Evolutionary conservation across 2,113 vertebrate species (phyloP), one percentile per base, ranked within the genome.

Genomic region (Corvus cornix): DNA sequence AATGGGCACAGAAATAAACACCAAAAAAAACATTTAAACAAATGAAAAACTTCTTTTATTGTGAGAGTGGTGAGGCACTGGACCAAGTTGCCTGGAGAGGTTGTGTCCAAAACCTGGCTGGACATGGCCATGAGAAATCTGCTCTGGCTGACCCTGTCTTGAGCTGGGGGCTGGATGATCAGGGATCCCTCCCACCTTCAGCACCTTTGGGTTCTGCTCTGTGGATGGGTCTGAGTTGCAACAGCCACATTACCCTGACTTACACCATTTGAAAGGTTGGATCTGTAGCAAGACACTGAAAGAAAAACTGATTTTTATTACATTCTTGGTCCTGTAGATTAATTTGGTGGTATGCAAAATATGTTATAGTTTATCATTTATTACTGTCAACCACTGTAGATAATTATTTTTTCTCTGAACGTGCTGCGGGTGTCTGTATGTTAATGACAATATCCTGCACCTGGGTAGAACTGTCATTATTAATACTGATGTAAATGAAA

Each of bases 401-500:
- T 31, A 43, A 55, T 55, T 39, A 3, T 21, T 49, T 46, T 88
- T 83, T 73, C 84, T 41, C 84, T 89, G 66, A 89, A 39, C 43
- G 24, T 5, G 21, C 7, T 55, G 62, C 1, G 14, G 39, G 48
- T 76, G 60, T 78, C 87, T 51, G 4, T 44, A 51, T 89, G 74
- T 24, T 90, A 93, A 80, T 84, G 84, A 37, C 80, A 91, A 72
- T 77, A 75, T 72, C 84, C 67, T 82, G 58, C 89, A 77, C 75
- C 44, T 64, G 74, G 58, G 72, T 86, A 51, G 73, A 63, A 94
- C 27, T 75, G 79, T 86, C 83, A 75, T 95, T 95, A 90, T 48
- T 73, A 95, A 93, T 87, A 82, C 70, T 33, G 67, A 89, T 88
- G 68, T 79, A 93, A 97, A 96, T 97, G 95, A 98, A 97, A 98